These are phyloP conservation scores for Rhyacichthys aspro DNA, from an alignment of 2,797 vertebrate species.

Conservation along the genomic window DNA sequence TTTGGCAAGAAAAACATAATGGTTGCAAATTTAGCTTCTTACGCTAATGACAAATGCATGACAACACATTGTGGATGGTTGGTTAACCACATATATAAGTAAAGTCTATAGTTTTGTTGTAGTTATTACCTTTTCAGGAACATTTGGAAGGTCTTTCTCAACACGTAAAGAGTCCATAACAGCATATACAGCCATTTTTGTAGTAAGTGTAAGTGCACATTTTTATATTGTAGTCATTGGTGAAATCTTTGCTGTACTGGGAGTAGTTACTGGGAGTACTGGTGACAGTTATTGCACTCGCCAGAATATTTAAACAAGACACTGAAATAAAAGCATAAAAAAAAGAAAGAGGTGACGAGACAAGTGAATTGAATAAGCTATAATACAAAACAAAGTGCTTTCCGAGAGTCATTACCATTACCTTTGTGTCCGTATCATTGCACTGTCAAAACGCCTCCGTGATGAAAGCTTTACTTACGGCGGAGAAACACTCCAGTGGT, in stretches of 20 bases:
- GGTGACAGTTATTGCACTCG: neutral
- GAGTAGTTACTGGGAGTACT: neutral
- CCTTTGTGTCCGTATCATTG: slow-evolving; percentile 57
- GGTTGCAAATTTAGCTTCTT: no score
- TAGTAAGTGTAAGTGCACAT: no score
- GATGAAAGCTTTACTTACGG: slow-evolving; percentile 23
- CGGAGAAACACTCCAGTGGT: slow-evolving; percentile 22
- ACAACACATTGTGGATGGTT: no score
- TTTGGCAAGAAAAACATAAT: no score
- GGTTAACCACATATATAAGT: no score
- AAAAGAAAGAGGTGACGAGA: neutral
- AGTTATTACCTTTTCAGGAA: no score
- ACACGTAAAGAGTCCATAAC: no score
- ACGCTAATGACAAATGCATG: no score
- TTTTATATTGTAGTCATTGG: no score
- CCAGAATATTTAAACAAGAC: neutral
- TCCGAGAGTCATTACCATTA: slow-evolving; percentile 52
- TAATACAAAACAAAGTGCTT: slow-evolving; percentile 58
- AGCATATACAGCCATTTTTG: no score
- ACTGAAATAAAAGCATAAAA: neutral
- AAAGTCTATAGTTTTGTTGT: no score
- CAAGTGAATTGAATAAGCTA: slow-evolving; percentile 13
- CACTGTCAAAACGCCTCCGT: slow-evolving; percentile 51
- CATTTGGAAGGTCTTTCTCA: no score
- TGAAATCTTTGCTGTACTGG: neutral